These are phyloP conservation scores for Drosophila pseudotakahashii DNA, from an alignment of 2,888 invertebrate species.

Conservation along the genomic window DNA sequence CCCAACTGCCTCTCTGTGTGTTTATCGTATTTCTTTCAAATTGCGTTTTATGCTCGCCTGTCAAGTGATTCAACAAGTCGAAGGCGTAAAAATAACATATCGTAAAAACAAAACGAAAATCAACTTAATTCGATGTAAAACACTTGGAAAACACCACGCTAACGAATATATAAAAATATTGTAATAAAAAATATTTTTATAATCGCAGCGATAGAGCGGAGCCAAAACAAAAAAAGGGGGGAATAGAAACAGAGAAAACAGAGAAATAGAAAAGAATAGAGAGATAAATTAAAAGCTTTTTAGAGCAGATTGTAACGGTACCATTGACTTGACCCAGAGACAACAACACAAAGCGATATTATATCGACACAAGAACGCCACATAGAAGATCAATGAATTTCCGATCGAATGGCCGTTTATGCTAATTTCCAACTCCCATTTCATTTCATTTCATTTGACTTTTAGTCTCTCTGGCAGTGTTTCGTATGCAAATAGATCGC, in stretches of 20 bases:
- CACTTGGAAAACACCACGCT: conserved; percentile 49
- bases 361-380: conserved; percentile 6
- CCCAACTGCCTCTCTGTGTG: too few relatives aligned
- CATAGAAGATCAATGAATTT: conserved; percentile 36
- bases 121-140: conserved; percentile 58
- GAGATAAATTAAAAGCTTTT: conserved; percentile 16
- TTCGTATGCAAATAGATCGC: conserved; percentile 58
- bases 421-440: conserved; percentile 43
- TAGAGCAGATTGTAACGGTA: conserved; percentile 32
- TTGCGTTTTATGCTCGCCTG: conserved; percentile 61
- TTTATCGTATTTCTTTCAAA: conserved; percentile 41
- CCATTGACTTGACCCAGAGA: conserved; percentile 32
- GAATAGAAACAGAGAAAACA: conserved; percentile 40
- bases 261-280: conserved; percentile 1
- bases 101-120: conserved; percentile 31
- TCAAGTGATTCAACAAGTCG: conserved; percentile 33
- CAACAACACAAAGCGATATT: conserved; percentile 2
- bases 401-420: conserved; percentile 46
- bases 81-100: conserved; percentile 64
- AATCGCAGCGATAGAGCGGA: conserved; percentile 15
- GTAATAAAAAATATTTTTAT: conserved; percentile 69
- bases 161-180: conserved; percentile 50
- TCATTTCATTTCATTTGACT: conserved; percentile 16
- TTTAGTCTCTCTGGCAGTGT: conserved; percentile 11
- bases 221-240: conserved; percentile 9